Evolutionary conservation across 1,140 invertebrate genomes (phyloP).

Genomic region (Hylyphantes graminicola): DNA sequence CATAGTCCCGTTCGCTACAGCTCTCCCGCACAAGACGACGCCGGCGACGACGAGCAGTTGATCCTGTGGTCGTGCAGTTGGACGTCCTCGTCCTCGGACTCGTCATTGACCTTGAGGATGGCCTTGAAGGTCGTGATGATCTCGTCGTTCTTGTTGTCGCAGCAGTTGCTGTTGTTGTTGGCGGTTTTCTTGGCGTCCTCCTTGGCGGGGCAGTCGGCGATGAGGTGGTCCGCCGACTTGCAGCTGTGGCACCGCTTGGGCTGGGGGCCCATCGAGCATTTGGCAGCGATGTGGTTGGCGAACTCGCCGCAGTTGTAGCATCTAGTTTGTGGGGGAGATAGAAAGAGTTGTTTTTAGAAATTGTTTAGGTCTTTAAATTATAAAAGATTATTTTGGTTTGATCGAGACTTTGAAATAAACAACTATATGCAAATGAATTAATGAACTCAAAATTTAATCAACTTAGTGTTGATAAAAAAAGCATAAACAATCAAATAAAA

Average conservation of each 20-base stretch:
- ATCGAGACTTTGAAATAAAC: neutral
- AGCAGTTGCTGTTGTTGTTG: slow-evolving; percentile 37
- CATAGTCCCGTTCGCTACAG: neutral
- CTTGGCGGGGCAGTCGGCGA: slow-evolving; percentile 82
- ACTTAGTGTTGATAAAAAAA: neutral
- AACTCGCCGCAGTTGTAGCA: slow-evolving; percentile 93
- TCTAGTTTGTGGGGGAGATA: slow-evolving; percentile 68
- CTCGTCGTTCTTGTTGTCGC: slow-evolving; percentile 32
- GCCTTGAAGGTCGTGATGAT: neutral
- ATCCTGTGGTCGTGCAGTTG: slow-evolving; percentile 50
- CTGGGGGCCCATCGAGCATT: slow-evolving; percentile 86
- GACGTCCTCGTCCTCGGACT: slow-evolving; percentile 48
- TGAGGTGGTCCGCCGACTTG: slow-evolving; percentile 85
- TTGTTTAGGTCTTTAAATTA: neutral
- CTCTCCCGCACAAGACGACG: slow-evolving; percentile 2
- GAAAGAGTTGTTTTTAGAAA: neutral
- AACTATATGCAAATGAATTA: neutral
- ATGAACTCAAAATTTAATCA: neutral
- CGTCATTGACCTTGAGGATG: slow-evolving; percentile 16
- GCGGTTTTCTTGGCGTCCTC: slow-evolving; percentile 58
- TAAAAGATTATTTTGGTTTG: neutral
- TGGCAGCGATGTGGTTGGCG: slow-evolving; percentile 88
- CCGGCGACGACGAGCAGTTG: slow-evolving; percentile 50
- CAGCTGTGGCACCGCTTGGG: slow-evolving; percentile 90
- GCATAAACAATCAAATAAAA: too few relatives aligned